Percentiles rank a stretch among this genome's conserved stretches.
Conservation (phyloP, 2,797 vertebrate species). For the Dendrocincla tyrannina region DNA sequence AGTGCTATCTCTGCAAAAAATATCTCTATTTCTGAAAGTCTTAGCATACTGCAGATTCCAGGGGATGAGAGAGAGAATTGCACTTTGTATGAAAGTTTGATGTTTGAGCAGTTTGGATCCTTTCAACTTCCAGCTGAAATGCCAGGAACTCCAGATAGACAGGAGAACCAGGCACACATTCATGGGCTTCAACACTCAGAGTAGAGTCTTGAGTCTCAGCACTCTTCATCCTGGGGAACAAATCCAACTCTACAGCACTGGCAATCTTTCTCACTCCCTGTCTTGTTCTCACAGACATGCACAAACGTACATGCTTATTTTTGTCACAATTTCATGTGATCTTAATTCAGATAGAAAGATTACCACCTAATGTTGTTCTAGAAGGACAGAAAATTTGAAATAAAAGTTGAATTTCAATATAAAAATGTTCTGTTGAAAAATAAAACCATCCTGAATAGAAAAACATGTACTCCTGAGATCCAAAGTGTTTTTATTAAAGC, state of each 20-base stretch:
- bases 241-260: accelerated
- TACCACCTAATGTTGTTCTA: background rate
- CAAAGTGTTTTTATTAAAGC: background rate
- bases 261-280: background rate
- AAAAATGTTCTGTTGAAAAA: background rate
- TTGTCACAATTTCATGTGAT: background rate
- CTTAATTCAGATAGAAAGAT: background rate
- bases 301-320: background rate
- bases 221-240: background rate
- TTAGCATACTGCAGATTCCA: background rate
- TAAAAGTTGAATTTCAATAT: background rate
- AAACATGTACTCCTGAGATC: background rate
- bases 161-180: background rate
- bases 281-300: no score
- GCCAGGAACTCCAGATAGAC: background rate
- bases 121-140: background rate
- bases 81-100: background rate
- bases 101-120: background rate
- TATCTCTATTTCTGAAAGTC: background rate
- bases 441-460: background rate
- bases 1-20: background rate
- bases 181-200: background rate
- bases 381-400: background rate
- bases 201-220: background rate
- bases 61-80: background rate